Conservation (phyloP, 2,888 invertebrate genomes). For the Achlya flavicornis region DNA sequence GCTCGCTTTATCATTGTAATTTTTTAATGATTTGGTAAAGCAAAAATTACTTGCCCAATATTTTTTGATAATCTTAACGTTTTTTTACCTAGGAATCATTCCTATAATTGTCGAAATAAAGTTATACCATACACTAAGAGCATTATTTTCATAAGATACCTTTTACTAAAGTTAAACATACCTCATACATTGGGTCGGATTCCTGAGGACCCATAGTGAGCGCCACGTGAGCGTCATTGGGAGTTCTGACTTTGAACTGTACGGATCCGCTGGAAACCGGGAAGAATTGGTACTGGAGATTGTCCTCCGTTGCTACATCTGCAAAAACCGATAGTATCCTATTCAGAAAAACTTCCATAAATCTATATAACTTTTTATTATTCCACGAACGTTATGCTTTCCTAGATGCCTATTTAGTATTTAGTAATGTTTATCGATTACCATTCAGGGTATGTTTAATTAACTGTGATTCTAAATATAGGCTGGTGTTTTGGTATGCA, state of each 20-base stretch:
- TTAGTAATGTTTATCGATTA: constrained; percentile 43
- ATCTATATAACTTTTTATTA: constrained; percentile 21
- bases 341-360: constrained; percentile 12
- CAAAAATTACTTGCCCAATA: too few species aligned
- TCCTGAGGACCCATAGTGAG: constrained; percentile 89
- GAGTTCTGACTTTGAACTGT: constrained; percentile 90
- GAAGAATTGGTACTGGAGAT: constrained; percentile 92
- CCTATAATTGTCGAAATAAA: too few species aligned
- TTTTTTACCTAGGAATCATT: too few species aligned
- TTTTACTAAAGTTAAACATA: constrained; percentile 40
- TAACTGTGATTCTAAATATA: constrained; percentile 66
- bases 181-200: constrained; percentile 92
- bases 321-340: constrained; percentile 54
- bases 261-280: constrained; percentile 88
- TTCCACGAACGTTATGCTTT: constrained; percentile 31
- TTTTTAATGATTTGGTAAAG: too few species aligned
- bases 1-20: too few species aligned
- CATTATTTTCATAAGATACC: too few species aligned
- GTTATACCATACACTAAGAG: too few species aligned
- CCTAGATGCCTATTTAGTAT: constrained; percentile 44
- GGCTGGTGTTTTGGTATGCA: constrained; percentile 60
- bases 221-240: constrained; percentile 94
- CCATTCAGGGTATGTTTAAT: constrained; percentile 49
- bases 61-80: too few species aligned
- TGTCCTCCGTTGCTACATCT: constrained; percentile 92